These are phyloP conservation scores for Catagonus wagneri DNA, from an alignment of 2,113 vertebrate species.

Conservation along the genomic window DNA sequence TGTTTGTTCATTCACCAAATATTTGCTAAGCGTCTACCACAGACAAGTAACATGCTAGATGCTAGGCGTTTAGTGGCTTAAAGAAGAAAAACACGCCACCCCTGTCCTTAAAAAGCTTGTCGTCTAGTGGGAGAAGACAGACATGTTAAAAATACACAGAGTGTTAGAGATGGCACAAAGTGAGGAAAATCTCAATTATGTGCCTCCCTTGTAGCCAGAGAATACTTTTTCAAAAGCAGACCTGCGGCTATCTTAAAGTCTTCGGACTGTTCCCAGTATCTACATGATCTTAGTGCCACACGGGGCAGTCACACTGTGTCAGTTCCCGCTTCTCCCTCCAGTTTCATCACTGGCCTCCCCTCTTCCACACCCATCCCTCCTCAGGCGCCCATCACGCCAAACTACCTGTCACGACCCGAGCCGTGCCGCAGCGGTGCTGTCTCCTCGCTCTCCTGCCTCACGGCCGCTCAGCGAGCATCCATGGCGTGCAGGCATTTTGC, in stretches of 20 bases:
- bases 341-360: background rate
- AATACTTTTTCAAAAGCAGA: background rate
- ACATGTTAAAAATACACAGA: background rate
- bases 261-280: background rate
- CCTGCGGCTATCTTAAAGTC: background rate
- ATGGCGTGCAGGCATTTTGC: accelerated
- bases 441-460: background rate
- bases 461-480: background rate
- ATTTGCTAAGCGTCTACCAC: background rate
- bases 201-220: background rate
- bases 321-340: accelerated
- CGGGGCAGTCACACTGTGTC: accelerated
- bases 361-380: too few relatives aligned
- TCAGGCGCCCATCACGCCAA: background rate
- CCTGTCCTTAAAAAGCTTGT: background rate
- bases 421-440: accelerated
- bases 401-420: background rate
- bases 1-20: background rate
- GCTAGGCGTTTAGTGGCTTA: background rate
- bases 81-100: background rate
- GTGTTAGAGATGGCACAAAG: background rate
- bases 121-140: background rate
- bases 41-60: background rate
- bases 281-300: accelerated
- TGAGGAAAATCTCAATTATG: background rate